A percentile compares a stretch with the other conserved stretches of the same genome.
Conservation (phyloP, 2,888 invertebrate genomes). For the Pheosia gnoma region DNA sequence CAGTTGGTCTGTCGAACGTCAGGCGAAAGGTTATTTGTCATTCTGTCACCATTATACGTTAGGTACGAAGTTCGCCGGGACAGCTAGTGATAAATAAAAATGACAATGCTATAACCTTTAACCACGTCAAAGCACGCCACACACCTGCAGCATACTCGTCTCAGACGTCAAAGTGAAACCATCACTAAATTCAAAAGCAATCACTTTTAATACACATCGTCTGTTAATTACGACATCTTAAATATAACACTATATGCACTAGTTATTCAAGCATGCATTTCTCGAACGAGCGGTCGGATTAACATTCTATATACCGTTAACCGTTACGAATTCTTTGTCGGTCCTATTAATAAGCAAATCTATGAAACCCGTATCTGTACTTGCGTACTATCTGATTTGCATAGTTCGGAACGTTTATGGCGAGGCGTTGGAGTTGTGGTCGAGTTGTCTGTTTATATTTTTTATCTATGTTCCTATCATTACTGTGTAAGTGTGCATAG, state of each 20-base stretch:
- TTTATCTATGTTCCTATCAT: background rate
- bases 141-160: background rate
- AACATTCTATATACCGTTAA: constrained; percentile 67
- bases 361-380: constrained; percentile 61
- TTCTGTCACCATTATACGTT: too few relatives aligned
- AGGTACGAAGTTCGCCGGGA: too few relatives aligned
- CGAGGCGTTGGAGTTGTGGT: background rate
- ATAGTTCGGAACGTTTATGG: constrained; percentile 3
- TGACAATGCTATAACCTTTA: too few relatives aligned
- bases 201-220: constrained; percentile 22
- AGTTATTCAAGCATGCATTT: constrained; percentile 33
- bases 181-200: constrained; percentile 12
- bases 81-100: too few relatives aligned
- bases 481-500: too few relatives aligned
- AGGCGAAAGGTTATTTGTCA: too few relatives aligned
- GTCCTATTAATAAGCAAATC: constrained; percentile 76
- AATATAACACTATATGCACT: constrained; percentile 27
- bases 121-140: too few relatives aligned
- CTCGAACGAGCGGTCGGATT: constrained; percentile 46
- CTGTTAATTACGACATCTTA: constrained; percentile 35
- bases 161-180: background rate
- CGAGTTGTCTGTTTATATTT: background rate
- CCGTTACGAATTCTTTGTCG: constrained; percentile 73
- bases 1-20: too few relatives aligned
- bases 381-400: constrained; percentile 21